phyloP scores from a whole-genome alignment of 2,113 vertebrate species.

The Tor tambroides region DNA sequence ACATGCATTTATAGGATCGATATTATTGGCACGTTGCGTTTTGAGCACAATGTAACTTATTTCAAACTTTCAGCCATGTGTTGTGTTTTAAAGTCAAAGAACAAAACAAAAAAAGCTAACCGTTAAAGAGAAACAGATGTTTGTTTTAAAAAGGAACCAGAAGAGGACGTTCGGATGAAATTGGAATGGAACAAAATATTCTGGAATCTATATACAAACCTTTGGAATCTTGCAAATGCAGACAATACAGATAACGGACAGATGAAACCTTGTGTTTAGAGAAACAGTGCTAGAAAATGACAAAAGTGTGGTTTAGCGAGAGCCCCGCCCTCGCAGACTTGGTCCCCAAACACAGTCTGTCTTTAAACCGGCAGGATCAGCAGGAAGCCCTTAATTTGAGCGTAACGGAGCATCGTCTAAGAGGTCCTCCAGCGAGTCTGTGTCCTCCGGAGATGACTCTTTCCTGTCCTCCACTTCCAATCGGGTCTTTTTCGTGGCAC shows the following conservation, averaged over 20 bases:
- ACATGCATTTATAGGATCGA: conserved; percentile 50
- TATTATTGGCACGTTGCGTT: conserved; percentile 66
- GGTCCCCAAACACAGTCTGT: conserved; percentile 46
- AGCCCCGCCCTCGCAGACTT: conserved; percentile 44
- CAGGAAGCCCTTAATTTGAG: conserved; percentile 64
- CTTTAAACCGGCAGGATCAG: conserved; percentile 9
- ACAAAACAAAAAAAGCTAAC: conserved; percentile 25
- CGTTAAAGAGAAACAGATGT: background rate
- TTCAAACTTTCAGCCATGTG: conserved; percentile 46
- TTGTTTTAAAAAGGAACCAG: conserved; percentile 12
- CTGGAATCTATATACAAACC: conserved; percentile 5
- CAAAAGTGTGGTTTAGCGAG: conserved; percentile 41
- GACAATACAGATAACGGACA: background rate
- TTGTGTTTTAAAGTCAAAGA: conserved; percentile 19
- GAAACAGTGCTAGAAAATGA: conserved; percentile 2
- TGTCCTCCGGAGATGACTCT: conserved; percentile 62
- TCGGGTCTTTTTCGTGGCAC: conserved; percentile 60
- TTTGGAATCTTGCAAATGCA: conserved; percentile 34
- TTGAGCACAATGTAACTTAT: conserved; percentile 18
- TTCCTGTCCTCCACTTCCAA: conserved; percentile 50
- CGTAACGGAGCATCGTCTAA: conserved; percentile 65
- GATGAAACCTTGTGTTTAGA: background rate
- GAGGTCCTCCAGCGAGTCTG: conserved; percentile 72
- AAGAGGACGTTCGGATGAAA: background rate
- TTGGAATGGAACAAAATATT: background rate